Evolutionary conservation across 1,140 invertebrate genomes (phyloP), one percentile per base, ranked within the genome.

Genomic region (Drosophila ananassae): DNA sequence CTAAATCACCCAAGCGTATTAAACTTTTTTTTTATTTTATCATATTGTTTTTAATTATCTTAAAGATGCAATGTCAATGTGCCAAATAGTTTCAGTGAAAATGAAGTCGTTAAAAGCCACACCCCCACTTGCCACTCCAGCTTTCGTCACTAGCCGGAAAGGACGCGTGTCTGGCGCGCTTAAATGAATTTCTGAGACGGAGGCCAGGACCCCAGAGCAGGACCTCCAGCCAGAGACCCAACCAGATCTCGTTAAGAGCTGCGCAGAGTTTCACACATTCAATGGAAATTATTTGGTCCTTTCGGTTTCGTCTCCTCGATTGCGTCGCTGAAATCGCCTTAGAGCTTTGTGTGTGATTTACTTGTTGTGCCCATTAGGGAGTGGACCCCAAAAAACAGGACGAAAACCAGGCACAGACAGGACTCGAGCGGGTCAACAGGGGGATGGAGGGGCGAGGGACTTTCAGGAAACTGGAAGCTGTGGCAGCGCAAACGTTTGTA

Each of bases 331-430:
- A 87, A 87, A 87, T 87, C 83, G 82, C 82, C 82, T 87, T 89
- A 82, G 82, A 87, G 82, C 83, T 87, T 87, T 87, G 83, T 73
- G 83, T 87, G 83, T 87, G 82, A 87, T 87, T 87, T 87, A 87
- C 83, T 87, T 87, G 82, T 82, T 87, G 78, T 81, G 78, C 61
- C 82, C 82, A 87, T 87, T 87, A 82, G 83, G 68, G 71, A 75
- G 78, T 32, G 21, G 59, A 34, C 8, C 39, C 39, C 34, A 25
- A 58, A 39, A 13, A 13, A 25, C 8, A 13, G 39, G 60, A 55
- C 62, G 50, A 60, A 58, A 44, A 21, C n/a, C 41, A 44, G 41
- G 41, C 34, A 57, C 28, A 62, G 25, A 44, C 64, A 47, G 66
- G 66, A 60, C 58, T 34, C 46, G 44, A 2, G 32, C 46, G 39